Evolutionary conservation across 1,140 invertebrate genomes (phyloP), one percentile per base, ranked within the genome.

Genomic region (Magallana angulata): DNA sequence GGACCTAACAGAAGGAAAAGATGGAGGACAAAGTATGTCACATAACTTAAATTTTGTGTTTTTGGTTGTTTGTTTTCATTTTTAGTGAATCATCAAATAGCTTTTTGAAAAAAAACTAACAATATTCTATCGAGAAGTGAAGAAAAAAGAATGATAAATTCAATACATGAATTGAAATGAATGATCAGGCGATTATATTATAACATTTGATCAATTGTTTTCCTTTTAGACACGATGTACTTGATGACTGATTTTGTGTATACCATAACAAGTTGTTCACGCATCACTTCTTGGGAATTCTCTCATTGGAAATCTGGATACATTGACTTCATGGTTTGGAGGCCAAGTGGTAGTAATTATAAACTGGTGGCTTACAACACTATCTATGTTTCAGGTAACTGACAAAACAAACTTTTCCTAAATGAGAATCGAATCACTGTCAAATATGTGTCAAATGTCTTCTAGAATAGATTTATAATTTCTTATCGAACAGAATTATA

Each of bases 211-310:
- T 76, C 24, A 12, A 18, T 11, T 62, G n/a, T 62, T 6, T 12
- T 6, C 11, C 14, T 62, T 62, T 76, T 30, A 76, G 68, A 12
- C 12, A 30, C 36, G 24, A 76, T 76, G 24, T 76, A 76, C 68
- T 30, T 76, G 68, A 76, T 76, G 68, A 76, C 68, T 30, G 68
- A 76, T 76, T 76, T 30, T 76, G 68, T 76, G 12, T 76, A 30
- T 76, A 30, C 24, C 7, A 30, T 30, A 36, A 36, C 24, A 12
- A 76, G 18, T 30, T 76, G 68, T 30, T 76, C 68, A 30, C 68
- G 68, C 24, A 30, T 76, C 14, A 76, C 68, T 3, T 76, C 68
- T 5, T 76, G 68, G 68, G 68, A 76, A 12, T 76, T 76, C 36
- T 76, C 68, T 0, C 36, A 76, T 11, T 76, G 24, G 24, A 76